Percentiles rank a stretch among this genome's conserved stretches.
phyloP scores from a whole-genome alignment of 2,888 invertebrate species.

The Parnassius glacialis region DNA sequence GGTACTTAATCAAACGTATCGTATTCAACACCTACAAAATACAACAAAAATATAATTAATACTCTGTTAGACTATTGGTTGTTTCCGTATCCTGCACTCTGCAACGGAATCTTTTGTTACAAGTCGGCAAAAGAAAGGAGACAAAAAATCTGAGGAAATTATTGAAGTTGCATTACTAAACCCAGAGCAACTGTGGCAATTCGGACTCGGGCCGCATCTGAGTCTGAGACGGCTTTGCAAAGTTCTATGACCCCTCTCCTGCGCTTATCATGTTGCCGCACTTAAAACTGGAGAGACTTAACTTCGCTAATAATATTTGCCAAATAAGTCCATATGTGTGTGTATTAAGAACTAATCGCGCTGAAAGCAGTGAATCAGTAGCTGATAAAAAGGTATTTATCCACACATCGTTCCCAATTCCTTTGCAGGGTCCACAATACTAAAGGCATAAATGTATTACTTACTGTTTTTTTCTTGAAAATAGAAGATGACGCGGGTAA shows the following conservation, averaged over 20 bases:
- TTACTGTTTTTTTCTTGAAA: not conserved
- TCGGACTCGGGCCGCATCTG: conserved; percentile 1
- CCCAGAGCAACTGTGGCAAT: conserved; percentile 2
- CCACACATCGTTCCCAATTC: not conserved
- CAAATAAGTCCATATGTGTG: not conserved
- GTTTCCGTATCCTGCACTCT: no score
- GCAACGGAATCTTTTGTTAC: no score
- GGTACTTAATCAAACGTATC: no score
- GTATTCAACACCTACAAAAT: no score
- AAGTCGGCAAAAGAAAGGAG: no score
- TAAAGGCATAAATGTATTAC: not conserved
- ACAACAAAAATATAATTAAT: no score
- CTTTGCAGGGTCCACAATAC: not conserved
- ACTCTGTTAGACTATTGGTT: no score
- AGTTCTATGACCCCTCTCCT: conserved; percentile 73
- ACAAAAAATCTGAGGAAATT: not conserved
- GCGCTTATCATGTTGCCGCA: conserved; percentile 63
- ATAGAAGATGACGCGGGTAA: not conserved
- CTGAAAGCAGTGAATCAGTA: not conserved
- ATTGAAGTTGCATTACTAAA: conserved; percentile 1
- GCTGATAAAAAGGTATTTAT: conserved; percentile 4
- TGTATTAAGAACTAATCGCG: not conserved
- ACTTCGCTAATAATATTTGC: conserved; percentile 4
- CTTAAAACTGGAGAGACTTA: conserved; percentile 41
- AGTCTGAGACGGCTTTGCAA: conserved; percentile 51